Evolutionary conservation across 2,113 vertebrate genomes (phyloP).

Genomic region (Oncorhynchus gorbuscha): DNA sequence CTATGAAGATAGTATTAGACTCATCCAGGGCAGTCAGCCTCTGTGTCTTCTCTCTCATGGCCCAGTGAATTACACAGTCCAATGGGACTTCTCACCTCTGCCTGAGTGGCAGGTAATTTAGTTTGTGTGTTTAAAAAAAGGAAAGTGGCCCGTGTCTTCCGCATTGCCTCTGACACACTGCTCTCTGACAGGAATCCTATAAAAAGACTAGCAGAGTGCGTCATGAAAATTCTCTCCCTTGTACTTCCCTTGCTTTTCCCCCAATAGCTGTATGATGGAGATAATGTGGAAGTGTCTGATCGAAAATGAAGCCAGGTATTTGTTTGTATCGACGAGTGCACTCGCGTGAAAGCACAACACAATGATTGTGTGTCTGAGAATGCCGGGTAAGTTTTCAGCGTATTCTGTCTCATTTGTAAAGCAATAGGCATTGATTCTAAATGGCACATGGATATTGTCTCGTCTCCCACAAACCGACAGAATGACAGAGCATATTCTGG

Average conservation of each 20-base stretch:
- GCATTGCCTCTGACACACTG: neutral
- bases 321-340: neutral
- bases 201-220: neutral
- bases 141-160: neutral
- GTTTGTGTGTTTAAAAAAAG: conserved; percentile 4
- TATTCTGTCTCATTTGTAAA: conserved; percentile 20
- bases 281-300: neutral
- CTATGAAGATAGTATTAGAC: neutral
- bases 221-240: neutral
- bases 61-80: conserved; percentile 21
- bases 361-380: conserved; percentile 2
- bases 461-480: neutral
- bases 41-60: conserved; percentile 6
- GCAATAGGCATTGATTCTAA: neutral
- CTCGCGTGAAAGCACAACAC: neutral
- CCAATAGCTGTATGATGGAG: neutral
- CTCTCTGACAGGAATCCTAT: conserved; percentile 13
- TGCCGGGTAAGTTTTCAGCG: neutral
- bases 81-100: neutral
- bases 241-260: neutral
- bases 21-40: neutral
- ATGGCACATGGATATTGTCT: conserved; percentile 5
- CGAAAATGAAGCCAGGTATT: conserved; percentile 1
- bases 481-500: neutral
- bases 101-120: neutral